A percentile compares a stretch with the other conserved stretches of the same genome.
phyloP scores from a whole-genome alignment of 2,113 vertebrate species.

The Meleagris gallopavo region DNA sequence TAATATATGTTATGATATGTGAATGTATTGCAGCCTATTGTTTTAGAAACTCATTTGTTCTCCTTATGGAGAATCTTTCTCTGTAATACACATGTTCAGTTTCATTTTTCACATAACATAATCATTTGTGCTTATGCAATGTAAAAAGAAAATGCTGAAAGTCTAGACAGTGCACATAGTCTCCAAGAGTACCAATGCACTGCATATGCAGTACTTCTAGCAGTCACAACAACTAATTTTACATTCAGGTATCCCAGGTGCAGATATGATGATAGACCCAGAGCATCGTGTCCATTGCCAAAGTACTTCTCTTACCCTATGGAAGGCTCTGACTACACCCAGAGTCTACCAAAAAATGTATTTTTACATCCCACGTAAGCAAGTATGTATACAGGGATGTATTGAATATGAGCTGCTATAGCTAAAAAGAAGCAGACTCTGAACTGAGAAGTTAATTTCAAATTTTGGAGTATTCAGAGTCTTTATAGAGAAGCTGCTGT shows the following conservation, averaged over 20 bases:
- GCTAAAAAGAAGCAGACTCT: not conserved
- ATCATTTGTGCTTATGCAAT: not conserved
- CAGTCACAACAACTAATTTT: not conserved
- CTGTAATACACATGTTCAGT: not conserved
- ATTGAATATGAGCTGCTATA: not conserved
- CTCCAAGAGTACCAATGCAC: not conserved
- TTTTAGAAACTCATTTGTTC: not conserved
- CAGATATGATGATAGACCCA: not conserved
- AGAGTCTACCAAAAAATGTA: not conserved
- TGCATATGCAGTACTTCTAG: not conserved
- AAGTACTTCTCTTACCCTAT: not conserved
- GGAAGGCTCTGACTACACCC: not conserved
- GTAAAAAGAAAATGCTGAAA: not conserved
- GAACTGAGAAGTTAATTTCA: not conserved
- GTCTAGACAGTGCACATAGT: not conserved
- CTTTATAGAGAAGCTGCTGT: not conserved
- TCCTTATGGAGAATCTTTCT: not conserved
- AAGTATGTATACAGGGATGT: not conserved
- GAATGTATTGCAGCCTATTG: not conserved
- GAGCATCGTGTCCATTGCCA: not conserved
- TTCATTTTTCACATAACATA: not conserved
- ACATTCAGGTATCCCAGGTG: not conserved
- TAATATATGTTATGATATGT: not conserved
- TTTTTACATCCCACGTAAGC: not conserved
- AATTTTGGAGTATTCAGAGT: not conserved